Base-by-base conservation (phyloP, 2,113 vertebrate genomes). In the Hydropotes inermis region DNA sequence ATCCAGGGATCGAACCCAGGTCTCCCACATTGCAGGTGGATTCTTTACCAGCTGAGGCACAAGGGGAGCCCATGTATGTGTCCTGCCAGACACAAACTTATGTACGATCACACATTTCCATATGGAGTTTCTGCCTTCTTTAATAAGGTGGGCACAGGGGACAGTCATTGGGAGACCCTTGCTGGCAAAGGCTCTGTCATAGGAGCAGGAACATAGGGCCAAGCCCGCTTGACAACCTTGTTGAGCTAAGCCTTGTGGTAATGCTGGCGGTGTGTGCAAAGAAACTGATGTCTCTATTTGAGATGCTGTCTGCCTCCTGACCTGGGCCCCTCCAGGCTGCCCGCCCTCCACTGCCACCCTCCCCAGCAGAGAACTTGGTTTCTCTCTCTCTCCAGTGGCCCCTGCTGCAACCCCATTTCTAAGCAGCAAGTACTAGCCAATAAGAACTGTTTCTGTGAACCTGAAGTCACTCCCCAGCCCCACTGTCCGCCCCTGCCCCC, bases 381-480 rank as follows among this genome's bases (percentile, higher is more conserved):
- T 11, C 33, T 45, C 30, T 86, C n/a, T 58, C 28, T 36, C 33
- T 28, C 60, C 54, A 54, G 21, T 9, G 45, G 55, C 64, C 14
- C 52, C 15, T 5, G 1, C 5, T 4, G 0, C 30, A 82, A 33
- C 8, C 47, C 36, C 28, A 52, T 55, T 83, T 96, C 76, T 91
- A 67, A 83, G 87, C 27, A 70, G 78, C 55, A 5, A 60, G 50
- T 16, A 39, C 67, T 96, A 90, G 19, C 83, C 45, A 21, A 39
- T 39, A 47, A 84, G 78, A 93, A 84, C n/a, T 30, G 6, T 55
- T 92, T 89, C 67, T n/a, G n/a, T 30, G 57, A 81, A 27, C 76
- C 36, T 27, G 21, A 70, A 91, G 64, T 79, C n/a, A 54, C 45
- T 60, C 30, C 55, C 81, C 86, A 52, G 90, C 33, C 39, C 19